Percentiles rank a stretch among this genome's conserved stretches.
Conservation (phyloP, 2,888 invertebrate genomes). For the Laothoe populi region DNA sequence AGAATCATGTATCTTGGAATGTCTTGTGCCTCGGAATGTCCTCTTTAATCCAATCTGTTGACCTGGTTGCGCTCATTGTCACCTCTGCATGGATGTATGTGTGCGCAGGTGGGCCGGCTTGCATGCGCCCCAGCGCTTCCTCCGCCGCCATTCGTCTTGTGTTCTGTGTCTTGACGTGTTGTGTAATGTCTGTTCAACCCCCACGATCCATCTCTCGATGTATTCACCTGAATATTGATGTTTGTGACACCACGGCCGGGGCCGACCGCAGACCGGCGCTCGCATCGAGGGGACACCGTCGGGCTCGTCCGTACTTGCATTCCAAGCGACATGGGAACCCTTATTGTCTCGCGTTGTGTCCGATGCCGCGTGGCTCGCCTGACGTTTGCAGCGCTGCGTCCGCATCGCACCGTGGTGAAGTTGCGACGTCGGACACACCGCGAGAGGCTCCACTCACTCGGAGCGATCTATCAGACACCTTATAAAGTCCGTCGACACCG, state of each 20-base stretch:
- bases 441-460: conserved; percentile 60
- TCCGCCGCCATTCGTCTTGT: conserved; percentile 74
- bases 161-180: conserved; percentile 83
- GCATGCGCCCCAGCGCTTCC: conserved; percentile 71
- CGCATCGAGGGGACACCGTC: conserved; percentile 64
- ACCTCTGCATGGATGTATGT: conserved; percentile 79
- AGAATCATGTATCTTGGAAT: conserved; percentile 86
- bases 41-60: conserved; percentile 81
- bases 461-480: conserved; percentile 64
- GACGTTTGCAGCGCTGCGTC: conserved; percentile 44
- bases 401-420: conserved; percentile 29
- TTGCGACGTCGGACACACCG: conserved; percentile 53
- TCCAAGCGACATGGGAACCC: conserved; percentile 85
- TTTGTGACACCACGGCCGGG: conserved; percentile 54
- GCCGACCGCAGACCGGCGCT: conserved; percentile 49
- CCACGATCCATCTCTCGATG: conserved; percentile 64
- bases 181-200: conserved; percentile 73
- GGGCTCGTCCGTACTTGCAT: conserved; percentile 78
- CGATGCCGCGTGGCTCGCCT: conserved; percentile 47
- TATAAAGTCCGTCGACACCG: conserved; percentile 67
- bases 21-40: conserved; percentile 86
- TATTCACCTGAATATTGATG: conserved; percentile 70
- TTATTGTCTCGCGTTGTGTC: conserved; percentile 67
- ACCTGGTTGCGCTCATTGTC: conserved; percentile 74
- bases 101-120: conserved; percentile 70